Conservation (phyloP, 2,888 invertebrate genomes). For the Colostygia pectinataria region DNA sequence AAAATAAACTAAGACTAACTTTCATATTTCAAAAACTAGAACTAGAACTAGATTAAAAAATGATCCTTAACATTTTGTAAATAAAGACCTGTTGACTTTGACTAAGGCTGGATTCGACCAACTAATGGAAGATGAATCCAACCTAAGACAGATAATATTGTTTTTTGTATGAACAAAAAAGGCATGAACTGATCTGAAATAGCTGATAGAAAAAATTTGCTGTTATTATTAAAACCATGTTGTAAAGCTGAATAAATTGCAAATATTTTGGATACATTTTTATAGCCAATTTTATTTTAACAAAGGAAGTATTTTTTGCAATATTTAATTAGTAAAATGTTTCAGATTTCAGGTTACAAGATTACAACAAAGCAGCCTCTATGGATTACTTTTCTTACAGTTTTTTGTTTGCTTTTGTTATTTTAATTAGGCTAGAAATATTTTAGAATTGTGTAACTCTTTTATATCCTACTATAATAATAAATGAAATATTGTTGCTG, state of each 20-base stretch:
- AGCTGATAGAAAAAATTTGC: neutral
- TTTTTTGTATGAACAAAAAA: neutral
- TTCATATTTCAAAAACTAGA: too few relatives aligned
- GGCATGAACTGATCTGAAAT: neutral
- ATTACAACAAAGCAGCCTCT: constrained; percentile 65
- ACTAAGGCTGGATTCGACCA: too few relatives aligned
- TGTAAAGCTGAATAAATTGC: neutral
- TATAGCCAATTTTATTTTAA: constrained; percentile 35
- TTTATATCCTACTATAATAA: neutral
- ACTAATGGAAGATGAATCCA: too few relatives aligned
- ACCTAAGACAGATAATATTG: too few relatives aligned
- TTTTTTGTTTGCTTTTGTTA: constrained; percentile 58
- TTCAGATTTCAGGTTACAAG: constrained; percentile 80
- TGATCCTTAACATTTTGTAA: too few relatives aligned
- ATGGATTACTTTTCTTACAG: constrained; percentile 48
- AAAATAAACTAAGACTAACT: too few relatives aligned
- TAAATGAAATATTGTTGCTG: too few relatives aligned
- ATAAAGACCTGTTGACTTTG: too few relatives aligned
- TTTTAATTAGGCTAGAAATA: constrained; percentile 48
- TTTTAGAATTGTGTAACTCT: constrained; percentile 36
- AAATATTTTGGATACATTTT: neutral
- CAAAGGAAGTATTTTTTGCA: neutral
- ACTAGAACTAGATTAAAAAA: too few relatives aligned
- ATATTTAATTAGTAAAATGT: constrained; percentile 9
- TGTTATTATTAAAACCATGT: constrained; percentile 6